Evolutionary conservation across 2,888 invertebrate genomes (phyloP).

Genomic region (Watsonalla binaria): DNA sequence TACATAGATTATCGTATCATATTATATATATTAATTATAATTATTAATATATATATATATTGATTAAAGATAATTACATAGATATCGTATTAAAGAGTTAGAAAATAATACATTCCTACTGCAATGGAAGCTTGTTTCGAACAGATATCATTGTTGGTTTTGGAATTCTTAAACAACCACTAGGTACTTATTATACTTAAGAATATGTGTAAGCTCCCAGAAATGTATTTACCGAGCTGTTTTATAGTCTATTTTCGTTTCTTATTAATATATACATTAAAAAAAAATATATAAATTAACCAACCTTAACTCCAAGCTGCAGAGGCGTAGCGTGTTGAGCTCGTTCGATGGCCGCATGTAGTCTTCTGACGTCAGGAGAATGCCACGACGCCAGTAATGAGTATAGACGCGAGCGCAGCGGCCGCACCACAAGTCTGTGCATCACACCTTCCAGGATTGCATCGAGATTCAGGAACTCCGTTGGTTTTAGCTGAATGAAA

Average conservation of each 20-base stretch:
- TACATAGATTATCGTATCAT: background rate
- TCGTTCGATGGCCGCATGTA: conserved; percentile 84
- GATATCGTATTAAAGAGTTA: too few relatives aligned
- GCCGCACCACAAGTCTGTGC: conserved; percentile 93
- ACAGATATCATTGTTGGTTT: too few relatives aligned
- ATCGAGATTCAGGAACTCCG: conserved; percentile 96
- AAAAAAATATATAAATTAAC: conserved; percentile 1
- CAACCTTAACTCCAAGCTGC: conserved; percentile 84
- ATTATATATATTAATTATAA: too few relatives aligned
- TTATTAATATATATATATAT: too few relatives aligned
- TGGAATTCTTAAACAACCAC: too few relatives aligned
- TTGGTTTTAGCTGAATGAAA: conserved; percentile 83
- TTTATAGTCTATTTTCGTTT: too few relatives aligned
- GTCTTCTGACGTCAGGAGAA: conserved; percentile 85
- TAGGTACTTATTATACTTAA: too few relatives aligned
- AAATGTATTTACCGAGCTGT: too few relatives aligned
- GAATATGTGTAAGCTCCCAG: too few relatives aligned
- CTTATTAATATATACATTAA: too few relatives aligned
- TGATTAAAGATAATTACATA: too few relatives aligned
- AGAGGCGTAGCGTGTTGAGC: conserved; percentile 83
- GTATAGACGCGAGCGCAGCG: conserved; percentile 90
- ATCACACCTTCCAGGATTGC: conserved; percentile 96
- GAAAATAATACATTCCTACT: background rate
- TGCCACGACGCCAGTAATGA: conserved; percentile 93
- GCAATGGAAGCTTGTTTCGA: too few relatives aligned